These are phyloP conservation scores for Mustelus asterias DNA, from an alignment of 2,113 vertebrate genomes.

Conservation along the genomic window DNA sequence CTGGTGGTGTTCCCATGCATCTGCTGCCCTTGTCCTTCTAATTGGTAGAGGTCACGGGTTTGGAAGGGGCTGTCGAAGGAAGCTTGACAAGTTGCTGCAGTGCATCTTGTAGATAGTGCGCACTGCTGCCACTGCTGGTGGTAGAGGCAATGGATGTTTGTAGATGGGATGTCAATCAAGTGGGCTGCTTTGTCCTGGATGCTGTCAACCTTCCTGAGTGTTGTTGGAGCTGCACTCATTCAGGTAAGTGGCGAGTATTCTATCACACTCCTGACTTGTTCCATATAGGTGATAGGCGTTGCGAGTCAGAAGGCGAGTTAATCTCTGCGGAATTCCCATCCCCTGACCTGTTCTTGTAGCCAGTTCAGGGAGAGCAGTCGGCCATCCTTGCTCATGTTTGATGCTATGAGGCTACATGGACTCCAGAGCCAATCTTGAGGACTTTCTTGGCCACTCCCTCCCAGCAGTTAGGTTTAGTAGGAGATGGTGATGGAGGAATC, in stretches of 20 bases:
- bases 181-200: background rate
- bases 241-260: background rate
- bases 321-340: background rate
- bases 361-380: too few species aligned
- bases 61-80: background rate
- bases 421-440: too few species aligned
- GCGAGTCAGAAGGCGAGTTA: background rate
- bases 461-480: too few species aligned
- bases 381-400: too few species aligned
- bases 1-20: too few species aligned
- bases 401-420: too few species aligned
- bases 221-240: background rate
- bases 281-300: background rate
- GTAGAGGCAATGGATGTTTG: background rate
- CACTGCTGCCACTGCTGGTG: background rate
- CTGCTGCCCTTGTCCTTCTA: background rate
- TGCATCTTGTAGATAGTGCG: background rate
- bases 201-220: background rate
- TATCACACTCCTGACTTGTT: background rate
- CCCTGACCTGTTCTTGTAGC: background rate
- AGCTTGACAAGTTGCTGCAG: background rate
- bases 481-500: too few species aligned
- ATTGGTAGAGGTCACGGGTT: background rate
- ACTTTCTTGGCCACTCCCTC: too few species aligned
- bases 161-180: background rate